Percentiles rank a stretch among this genome's conserved stretches.
These are phyloP conservation scores for Mesitornis unicolor DNA, from an alignment of 2,113 vertebrate genomes.

Conservation along the genomic window DNA sequence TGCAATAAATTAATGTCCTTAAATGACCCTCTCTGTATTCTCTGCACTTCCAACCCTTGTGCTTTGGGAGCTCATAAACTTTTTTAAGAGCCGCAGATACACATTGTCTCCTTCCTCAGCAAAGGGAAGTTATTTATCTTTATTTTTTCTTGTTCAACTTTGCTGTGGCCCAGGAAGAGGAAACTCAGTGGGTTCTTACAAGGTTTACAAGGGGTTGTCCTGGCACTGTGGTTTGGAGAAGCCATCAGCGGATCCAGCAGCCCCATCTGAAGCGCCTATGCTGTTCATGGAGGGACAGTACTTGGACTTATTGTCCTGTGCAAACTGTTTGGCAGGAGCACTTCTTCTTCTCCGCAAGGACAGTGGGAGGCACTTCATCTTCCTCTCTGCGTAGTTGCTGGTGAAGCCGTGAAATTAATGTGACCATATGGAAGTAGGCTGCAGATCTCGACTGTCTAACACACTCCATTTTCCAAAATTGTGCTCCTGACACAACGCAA, in stretches of 20 bases:
- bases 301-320: not conserved
- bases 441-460: slow-evolving; percentile 54
- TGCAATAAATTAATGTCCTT: not conserved
- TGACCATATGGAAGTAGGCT: slow-evolving; percentile 55
- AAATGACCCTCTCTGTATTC: not conserved
- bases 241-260: not conserved
- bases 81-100: not conserved
- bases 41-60: not conserved
- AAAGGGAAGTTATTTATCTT: not conserved
- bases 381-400: not conserved
- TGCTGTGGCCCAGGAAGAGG: not conserved
- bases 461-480: slow-evolving; percentile 30
- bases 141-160: not conserved
- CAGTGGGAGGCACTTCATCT: slow-evolving; percentile 19
- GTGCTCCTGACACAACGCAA: not conserved
- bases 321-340: not conserved
- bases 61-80: not conserved
- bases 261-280: not conserved
- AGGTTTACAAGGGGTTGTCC: not conserved
- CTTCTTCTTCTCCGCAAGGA: not conserved
- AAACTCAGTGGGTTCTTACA: not conserved
- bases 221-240: not conserved
- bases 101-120: not conserved
- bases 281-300: not conserved
- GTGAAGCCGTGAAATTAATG: not conserved